phyloP scores from a whole-genome alignment of 2,888 invertebrate genomes.

The Cryptus armator region DNA sequence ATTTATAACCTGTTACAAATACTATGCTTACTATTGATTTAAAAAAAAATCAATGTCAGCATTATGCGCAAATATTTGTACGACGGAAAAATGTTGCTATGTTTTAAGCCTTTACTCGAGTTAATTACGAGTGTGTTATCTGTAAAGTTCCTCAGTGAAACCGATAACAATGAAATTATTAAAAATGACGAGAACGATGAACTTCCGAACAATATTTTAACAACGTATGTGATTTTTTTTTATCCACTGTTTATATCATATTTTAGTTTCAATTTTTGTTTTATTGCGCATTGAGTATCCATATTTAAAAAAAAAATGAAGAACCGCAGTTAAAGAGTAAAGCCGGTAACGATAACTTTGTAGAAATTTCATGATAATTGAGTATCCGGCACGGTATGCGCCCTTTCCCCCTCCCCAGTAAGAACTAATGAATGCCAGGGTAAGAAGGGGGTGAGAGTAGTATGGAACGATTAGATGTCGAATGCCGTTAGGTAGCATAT shows the following conservation, averaged over 20 bases:
- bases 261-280: too few relatives aligned
- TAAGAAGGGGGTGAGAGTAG: conserved; percentile 30
- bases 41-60: too few relatives aligned
- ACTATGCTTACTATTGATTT: too few relatives aligned
- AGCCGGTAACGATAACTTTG: neutral
- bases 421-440: conserved; percentile 27
- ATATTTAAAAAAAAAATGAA: neutral
- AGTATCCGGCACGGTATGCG: neutral
- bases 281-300: too few relatives aligned
- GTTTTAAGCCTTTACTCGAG: too few relatives aligned
- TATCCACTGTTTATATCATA: neutral
- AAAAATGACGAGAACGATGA: too few relatives aligned
- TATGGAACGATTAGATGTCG: conserved; percentile 45
- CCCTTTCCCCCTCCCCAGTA: neutral
- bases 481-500: neutral
- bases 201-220: neutral
- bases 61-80: too few relatives aligned
- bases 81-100: too few relatives aligned
- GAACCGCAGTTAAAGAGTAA: neutral
- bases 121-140: too few relatives aligned
- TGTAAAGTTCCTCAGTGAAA: too few relatives aligned
- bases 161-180: too few relatives aligned
- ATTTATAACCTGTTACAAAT: too few relatives aligned
- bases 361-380: conserved; percentile 31
- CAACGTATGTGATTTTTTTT: neutral